A percentile compares a stretch with the other conserved stretches of the same genome.
These are phyloP conservation scores for Amphipoea oculea DNA, from an alignment of 2,888 invertebrate species.

Conservation along the genomic window DNA sequence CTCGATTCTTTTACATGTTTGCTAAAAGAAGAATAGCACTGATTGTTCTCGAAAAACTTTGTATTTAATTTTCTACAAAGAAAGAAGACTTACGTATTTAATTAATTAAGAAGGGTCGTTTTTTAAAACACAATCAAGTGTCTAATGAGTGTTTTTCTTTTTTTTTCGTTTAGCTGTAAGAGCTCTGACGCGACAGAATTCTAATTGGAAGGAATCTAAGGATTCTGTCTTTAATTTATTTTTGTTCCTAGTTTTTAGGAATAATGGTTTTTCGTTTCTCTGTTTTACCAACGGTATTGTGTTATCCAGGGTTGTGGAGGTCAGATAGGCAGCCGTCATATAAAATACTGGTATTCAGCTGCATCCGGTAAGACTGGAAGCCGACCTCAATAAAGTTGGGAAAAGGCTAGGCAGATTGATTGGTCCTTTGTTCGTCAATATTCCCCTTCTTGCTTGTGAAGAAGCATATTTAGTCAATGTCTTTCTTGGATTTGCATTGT, in stretches of 20 bases:
- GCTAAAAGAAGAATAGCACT: conserved; percentile 33
- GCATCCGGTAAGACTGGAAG: background rate
- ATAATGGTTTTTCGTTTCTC: background rate
- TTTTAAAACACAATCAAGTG: conserved; percentile 76
- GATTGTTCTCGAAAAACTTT: conserved; percentile 68
- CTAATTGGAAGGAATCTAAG: conserved; percentile 69
- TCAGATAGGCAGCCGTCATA: too few species aligned
- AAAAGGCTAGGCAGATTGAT: background rate
- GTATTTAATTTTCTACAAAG: conserved; percentile 73
- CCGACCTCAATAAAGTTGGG: background rate
- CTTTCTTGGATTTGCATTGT: background rate
- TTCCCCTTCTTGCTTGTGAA: background rate
- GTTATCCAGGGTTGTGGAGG: background rate
- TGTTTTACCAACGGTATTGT: background rate
- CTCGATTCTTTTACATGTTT: background rate
- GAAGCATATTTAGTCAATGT: too few species aligned
- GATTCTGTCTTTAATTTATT: conserved; percentile 60
- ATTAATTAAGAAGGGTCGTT: conserved; percentile 77
- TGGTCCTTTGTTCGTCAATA: background rate
- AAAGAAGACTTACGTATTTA: conserved; percentile 77
- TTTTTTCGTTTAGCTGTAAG: conserved; percentile 61
- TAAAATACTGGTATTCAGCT: background rate
- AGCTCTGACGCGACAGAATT: conserved; percentile 63
- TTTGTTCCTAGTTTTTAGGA: conserved; percentile 4
- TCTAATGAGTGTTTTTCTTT: conserved; percentile 76